A percentile compares a stretch with the other conserved stretches of the same genome.
phyloP scores from a whole-genome alignment of 2,888 invertebrate genomes.

The Dicranocentrus wangi region DNA sequence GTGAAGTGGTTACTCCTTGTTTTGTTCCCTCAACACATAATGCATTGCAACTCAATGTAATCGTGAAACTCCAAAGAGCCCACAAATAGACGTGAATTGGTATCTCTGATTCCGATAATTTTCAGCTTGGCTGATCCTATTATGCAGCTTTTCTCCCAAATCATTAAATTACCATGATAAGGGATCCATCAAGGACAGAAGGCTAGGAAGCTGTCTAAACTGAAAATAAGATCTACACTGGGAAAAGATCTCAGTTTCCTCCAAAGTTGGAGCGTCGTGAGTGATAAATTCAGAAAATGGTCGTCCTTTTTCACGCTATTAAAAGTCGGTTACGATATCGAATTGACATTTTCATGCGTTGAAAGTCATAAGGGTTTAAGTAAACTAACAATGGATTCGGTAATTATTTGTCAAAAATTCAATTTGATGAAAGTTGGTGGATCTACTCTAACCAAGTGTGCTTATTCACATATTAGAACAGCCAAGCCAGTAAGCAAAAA shows the following conservation, averaged over 20 bases:
- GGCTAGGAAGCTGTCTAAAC: not conserved
- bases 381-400: too few relatives aligned
- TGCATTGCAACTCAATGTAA: slow-evolving; percentile 27
- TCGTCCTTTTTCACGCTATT: too few relatives aligned
- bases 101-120: slow-evolving; percentile 66
- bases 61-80: slow-evolving; percentile 40
- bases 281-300: too few relatives aligned
- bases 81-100: slow-evolving; percentile 36
- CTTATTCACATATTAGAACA: too few relatives aligned
- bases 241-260: too few relatives aligned
- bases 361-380: too few relatives aligned
- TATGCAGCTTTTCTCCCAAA: slow-evolving; percentile 62
- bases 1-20: slow-evolving; percentile 39
- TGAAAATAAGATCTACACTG: slow-evolving; percentile 1
- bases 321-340: too few relatives aligned
- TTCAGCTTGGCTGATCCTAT: slow-evolving; percentile 72
- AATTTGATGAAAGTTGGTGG: too few relatives aligned
- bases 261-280: too few relatives aligned
- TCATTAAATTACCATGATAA: slow-evolving; percentile 64
- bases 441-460: too few relatives aligned
- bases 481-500: not conserved
- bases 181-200: slow-evolving; percentile 52
- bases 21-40: slow-evolving; percentile 8
- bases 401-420: too few relatives aligned
- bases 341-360: too few relatives aligned